A percentile compares a stretch with the other conserved stretches of the same genome.
phyloP scores from a whole-genome alignment of 2,797 vertebrate species.

The Mus minutoides region DNA sequence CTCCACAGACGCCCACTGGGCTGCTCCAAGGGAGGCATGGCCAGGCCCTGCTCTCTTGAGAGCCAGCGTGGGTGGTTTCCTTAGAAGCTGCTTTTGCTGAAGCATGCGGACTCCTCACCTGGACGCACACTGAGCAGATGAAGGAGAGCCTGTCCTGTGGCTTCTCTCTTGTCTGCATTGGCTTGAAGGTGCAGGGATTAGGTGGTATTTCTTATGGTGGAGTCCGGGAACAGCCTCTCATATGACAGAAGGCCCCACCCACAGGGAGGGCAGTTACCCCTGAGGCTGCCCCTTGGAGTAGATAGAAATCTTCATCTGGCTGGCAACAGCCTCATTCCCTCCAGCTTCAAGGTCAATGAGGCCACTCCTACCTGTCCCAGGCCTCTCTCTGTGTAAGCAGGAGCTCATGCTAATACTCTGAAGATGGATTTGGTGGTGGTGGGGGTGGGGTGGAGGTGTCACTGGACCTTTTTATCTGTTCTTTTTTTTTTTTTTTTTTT shows the following conservation, averaged over 20 bases:
- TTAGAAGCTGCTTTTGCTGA: background rate
- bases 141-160: background rate
- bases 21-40: background rate
- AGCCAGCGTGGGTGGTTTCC: background rate
- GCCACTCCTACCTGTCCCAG: background rate
- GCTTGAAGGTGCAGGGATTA: background rate
- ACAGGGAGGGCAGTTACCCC: background rate
- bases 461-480: background rate
- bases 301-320: background rate
- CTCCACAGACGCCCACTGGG: background rate
- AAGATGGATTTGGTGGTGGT: background rate
- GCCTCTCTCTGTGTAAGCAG: background rate
- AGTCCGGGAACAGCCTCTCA: background rate
- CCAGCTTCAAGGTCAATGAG: background rate
- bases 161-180: background rate
- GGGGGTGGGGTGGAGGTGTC: too few relatives aligned
- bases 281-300: background rate
- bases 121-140: background rate
- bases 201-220: too few relatives aligned
- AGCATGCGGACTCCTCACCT: background rate
- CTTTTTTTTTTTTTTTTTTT: too few relatives aligned
- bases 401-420: background rate
- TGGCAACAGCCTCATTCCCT: background rate
- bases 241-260: background rate
- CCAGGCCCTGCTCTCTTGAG: background rate